These are phyloP conservation scores for Corythornis vintsioides DNA, from an alignment of 2,113 vertebrate species.

Conservation along the genomic window DNA sequence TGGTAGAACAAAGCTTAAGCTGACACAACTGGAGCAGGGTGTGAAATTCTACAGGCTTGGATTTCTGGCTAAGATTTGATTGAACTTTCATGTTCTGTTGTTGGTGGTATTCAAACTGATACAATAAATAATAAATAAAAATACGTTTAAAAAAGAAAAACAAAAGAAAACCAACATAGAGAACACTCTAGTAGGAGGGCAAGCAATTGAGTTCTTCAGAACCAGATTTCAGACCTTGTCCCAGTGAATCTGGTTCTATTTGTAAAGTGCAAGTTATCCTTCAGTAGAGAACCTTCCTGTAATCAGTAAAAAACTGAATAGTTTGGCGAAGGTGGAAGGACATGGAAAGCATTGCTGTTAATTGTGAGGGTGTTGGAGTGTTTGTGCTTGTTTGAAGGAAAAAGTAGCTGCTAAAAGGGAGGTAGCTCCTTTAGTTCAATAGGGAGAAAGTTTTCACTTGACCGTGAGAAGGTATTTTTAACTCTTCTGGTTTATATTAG, in stretches of 20 bases:
- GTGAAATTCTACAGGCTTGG: background rate
- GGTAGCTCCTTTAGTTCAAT: background rate
- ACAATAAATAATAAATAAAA: background rate
- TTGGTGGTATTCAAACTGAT: background rate
- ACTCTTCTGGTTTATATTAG: conserved; percentile 65
- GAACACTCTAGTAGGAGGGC: background rate
- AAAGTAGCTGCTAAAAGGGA: background rate
- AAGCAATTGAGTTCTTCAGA: background rate
- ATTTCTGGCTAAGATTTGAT: background rate
- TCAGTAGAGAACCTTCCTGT: background rate
- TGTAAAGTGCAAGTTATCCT: background rate
- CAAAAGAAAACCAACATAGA: background rate
- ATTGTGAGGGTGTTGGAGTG: background rate
- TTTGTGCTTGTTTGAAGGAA: background rate
- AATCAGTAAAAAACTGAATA: background rate
- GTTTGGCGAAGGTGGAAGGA: background rate
- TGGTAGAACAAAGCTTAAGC: background rate
- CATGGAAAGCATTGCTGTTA: background rate
- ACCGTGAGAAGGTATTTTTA: conserved; percentile 70
- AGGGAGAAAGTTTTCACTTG: conserved; percentile 35
- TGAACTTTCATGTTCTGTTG: background rate
- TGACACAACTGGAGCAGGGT: background rate
- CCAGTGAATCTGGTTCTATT: background rate
- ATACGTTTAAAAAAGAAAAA: no score
- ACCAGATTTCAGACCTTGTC: background rate